Conservation (phyloP, 1,140 invertebrate genomes). For the Musca vetustissima region DNA sequence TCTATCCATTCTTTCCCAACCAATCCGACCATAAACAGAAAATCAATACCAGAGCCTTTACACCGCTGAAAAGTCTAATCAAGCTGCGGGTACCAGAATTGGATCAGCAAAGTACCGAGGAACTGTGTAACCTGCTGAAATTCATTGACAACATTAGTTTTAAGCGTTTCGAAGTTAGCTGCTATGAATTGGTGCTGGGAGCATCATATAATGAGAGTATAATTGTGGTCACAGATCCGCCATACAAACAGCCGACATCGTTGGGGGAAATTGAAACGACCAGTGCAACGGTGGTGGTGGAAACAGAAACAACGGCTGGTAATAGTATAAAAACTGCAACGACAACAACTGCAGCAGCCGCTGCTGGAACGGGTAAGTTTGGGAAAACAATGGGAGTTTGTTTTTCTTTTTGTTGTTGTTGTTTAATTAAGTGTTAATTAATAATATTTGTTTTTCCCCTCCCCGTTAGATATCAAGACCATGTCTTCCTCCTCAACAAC, state of each 20-base stretch:
- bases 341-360: not conserved
- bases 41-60: constrained; percentile 54
- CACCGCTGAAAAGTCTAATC: constrained; percentile 44
- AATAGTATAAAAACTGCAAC: not conserved
- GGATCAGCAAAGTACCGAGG: constrained; percentile 38
- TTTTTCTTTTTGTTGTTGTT: too few relatives aligned
- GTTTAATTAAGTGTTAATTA: not conserved
- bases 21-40: constrained; percentile 36
- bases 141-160: constrained; percentile 52
- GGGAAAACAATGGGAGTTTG: not conserved
- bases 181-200: constrained; percentile 48
- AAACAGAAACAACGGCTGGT: too few relatives aligned
- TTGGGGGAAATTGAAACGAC: constrained; percentile 6
- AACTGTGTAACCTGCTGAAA: constrained; percentile 47
- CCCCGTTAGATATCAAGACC: constrained; percentile 1
- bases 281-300: not conserved
- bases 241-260: constrained; percentile 17
- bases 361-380: constrained; percentile 8
- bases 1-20: constrained; percentile 17
- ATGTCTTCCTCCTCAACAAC: not conserved
- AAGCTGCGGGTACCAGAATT: constrained; percentile 51
- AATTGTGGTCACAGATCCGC: constrained; percentile 41
- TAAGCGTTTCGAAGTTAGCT: constrained; percentile 47
- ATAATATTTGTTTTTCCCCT: not conserved
- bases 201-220: constrained; percentile 51